A percentile compares a stretch with the other conserved stretches of the same genome.
These are phyloP conservation scores for Norana najaformis DNA, from an alignment of 2,888 invertebrate genomes.

Conservation along the genomic window DNA sequence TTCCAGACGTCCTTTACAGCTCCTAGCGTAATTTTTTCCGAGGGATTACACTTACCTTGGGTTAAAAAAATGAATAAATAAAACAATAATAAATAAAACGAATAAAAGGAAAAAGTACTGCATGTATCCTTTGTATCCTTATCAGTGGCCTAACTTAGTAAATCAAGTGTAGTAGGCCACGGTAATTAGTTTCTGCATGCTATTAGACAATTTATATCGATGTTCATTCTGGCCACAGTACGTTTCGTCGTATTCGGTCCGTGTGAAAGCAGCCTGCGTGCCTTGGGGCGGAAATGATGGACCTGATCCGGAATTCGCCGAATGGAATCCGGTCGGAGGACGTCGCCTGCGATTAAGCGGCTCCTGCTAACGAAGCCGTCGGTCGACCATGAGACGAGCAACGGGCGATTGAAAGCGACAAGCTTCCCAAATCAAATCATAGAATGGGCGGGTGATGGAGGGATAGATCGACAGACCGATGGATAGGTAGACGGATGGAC, in stretches of 20 bases:
- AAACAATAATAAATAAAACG: background rate
- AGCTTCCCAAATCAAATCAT: background rate
- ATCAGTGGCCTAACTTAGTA: background rate
- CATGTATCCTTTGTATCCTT: too few species aligned
- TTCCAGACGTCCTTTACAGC: too few species aligned
- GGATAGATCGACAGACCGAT: background rate
- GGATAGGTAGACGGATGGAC: background rate
- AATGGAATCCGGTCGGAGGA: background rate
- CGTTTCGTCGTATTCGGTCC: background rate
- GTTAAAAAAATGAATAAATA: background rate
- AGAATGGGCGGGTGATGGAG: background rate
- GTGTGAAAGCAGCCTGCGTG: background rate
- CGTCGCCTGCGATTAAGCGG: background rate
- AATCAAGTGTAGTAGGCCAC: background rate
- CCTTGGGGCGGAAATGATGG: slow-evolving; percentile 2
- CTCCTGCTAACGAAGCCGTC: background rate
- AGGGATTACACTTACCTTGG: too few species aligned
- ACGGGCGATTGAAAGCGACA: background rate
- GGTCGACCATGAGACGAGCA: background rate
- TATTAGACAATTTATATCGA: background rate
- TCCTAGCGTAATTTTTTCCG: too few species aligned
- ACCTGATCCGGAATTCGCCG: background rate
- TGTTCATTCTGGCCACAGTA: background rate
- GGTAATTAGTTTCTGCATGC: background rate
- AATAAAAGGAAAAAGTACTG: too few species aligned